phyloP scores from a whole-genome alignment of 1,140 invertebrate genomes.

The Stenopsyche tienmushanensis region DNA sequence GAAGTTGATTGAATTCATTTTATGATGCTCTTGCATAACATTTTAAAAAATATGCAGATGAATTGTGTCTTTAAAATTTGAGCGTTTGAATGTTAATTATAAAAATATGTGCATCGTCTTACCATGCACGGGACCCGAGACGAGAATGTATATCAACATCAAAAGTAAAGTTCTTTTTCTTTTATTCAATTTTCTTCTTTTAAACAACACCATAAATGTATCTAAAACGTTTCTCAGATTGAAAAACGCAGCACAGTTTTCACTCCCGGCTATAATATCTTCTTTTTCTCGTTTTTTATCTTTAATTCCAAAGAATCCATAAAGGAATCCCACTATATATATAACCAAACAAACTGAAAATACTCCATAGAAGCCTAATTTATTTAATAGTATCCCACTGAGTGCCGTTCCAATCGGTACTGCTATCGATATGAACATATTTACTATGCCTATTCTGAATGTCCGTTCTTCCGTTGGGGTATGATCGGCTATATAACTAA shows the following conservation, averaged over 20 bases:
- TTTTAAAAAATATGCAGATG: too few species aligned
- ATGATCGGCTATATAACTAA: conserved; percentile 86
- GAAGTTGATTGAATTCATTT: too few species aligned
- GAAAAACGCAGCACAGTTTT: conserved; percentile 40
- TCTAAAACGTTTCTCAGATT: conserved; percentile 51
- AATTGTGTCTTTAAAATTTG: too few species aligned
- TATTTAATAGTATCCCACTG: conserved; percentile 68
- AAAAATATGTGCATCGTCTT: too few species aligned
- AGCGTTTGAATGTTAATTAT: too few species aligned
- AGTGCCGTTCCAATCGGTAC: conserved; percentile 77
- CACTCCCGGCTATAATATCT: conserved; percentile 11
- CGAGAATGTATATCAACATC: conserved; percentile 52
- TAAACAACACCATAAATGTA: conserved; percentile 53
- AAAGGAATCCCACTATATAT: conserved; percentile 63
- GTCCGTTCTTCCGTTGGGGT: conserved; percentile 79
- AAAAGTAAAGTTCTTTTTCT: conserved; percentile 51
- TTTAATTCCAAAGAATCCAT: conserved; percentile 59
- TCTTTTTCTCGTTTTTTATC: conserved; percentile 50
- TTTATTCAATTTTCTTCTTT: conserved; percentile 47
- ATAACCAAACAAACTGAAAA: conserved; percentile 71
- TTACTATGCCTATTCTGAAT: conserved; percentile 79
- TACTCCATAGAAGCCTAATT: conserved; percentile 78
- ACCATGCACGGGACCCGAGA: conserved; percentile 57
- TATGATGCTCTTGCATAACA: too few species aligned
- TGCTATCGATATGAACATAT: conserved; percentile 76